phyloP scores from a whole-genome alignment of 2,888 invertebrate species.

The Eumacrocentrus americanus region DNA sequence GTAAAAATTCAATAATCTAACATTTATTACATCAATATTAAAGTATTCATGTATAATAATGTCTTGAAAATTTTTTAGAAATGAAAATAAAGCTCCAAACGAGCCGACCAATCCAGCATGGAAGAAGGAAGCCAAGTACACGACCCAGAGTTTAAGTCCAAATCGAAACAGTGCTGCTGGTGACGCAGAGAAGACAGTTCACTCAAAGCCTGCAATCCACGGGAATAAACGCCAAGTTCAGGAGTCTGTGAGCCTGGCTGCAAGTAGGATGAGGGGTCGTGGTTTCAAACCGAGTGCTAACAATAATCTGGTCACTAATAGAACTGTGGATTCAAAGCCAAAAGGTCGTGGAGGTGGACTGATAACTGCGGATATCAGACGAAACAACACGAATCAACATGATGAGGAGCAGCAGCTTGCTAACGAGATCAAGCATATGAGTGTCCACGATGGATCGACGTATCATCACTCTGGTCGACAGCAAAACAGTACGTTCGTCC shows the following conservation, averaged over 20 bases:
- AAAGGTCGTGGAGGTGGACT: slow-evolving; percentile 53
- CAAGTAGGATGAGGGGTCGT: slow-evolving; percentile 54
- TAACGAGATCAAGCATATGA: slow-evolving; percentile 55
- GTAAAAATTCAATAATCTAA: neutral
- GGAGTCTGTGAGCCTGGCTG: slow-evolving; percentile 49
- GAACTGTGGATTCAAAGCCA: slow-evolving; percentile 50
- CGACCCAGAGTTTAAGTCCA: slow-evolving; percentile 45
- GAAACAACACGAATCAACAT: slow-evolving; percentile 45
- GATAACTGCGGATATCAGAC: slow-evolving; percentile 46
- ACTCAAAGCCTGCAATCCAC: slow-evolving; percentile 41
- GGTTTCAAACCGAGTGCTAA: slow-evolving; percentile 55
- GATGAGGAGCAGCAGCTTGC: slow-evolving; percentile 52
- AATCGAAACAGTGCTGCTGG: slow-evolving; percentile 46
- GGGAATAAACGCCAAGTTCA: slow-evolving; percentile 51
- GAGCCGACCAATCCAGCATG: slow-evolving; percentile 54
- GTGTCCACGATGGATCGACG: slow-evolving; percentile 45
- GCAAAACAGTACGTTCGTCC: slow-evolving; percentile 55
- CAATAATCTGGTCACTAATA: slow-evolving; percentile 52
- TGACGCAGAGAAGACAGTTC: slow-evolving; percentile 44
- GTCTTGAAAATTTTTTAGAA: slow-evolving; percentile 39
- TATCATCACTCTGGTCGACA: slow-evolving; percentile 50
- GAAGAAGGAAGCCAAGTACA: slow-evolving; percentile 52
- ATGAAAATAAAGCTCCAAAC: slow-evolving; percentile 52
- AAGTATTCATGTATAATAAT: no score
- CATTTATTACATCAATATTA: neutral